These are phyloP conservation scores for Macrocentrus cingulum DNA, from an alignment of 1,140 invertebrate species.

Conservation along the genomic window DNA sequence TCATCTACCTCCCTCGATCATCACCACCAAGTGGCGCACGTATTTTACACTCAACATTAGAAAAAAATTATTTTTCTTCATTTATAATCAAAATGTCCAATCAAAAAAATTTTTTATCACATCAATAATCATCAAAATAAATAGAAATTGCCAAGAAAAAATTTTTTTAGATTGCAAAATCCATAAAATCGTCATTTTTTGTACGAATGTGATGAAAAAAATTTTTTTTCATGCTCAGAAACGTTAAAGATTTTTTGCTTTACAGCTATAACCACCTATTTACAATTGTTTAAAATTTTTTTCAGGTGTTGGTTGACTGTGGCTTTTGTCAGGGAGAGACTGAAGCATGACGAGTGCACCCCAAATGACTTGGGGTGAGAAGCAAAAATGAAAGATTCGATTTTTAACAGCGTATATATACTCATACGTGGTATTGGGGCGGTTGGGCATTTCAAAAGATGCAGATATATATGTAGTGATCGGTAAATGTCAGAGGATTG, in stretches of 20 bases:
- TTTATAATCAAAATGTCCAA: too few relatives aligned
- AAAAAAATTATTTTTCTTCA: not conserved
- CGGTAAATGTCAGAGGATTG: not conserved
- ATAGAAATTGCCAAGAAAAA: too few relatives aligned
- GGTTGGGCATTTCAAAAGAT: not conserved
- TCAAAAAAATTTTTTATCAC: too few relatives aligned
- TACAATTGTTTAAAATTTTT: conserved; percentile 1
- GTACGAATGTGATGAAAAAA: too few relatives aligned
- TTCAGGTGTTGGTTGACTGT: conserved; percentile 2
- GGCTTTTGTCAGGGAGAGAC: not conserved
- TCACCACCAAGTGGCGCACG: not conserved
- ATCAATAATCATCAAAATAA: too few relatives aligned
- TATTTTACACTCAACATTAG: conserved; percentile 11
- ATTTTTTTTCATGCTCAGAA: too few relatives aligned
- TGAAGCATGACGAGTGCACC: conserved; percentile 18
- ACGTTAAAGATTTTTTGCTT: too few relatives aligned
- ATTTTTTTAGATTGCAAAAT: too few relatives aligned
- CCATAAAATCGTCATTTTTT: too few relatives aligned
- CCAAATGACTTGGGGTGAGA: conserved; percentile 5
- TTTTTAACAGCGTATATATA: too few relatives aligned
- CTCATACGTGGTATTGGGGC: too few relatives aligned
- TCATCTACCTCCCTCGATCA: not conserved
- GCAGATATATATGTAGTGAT: too few relatives aligned
- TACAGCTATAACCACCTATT: not conserved
- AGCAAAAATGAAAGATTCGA: not conserved